Percentiles rank a stretch among this genome's conserved stretches.
Conservation (phyloP, 2,113 vertebrate genomes). For the Morone chrysops region DNA sequence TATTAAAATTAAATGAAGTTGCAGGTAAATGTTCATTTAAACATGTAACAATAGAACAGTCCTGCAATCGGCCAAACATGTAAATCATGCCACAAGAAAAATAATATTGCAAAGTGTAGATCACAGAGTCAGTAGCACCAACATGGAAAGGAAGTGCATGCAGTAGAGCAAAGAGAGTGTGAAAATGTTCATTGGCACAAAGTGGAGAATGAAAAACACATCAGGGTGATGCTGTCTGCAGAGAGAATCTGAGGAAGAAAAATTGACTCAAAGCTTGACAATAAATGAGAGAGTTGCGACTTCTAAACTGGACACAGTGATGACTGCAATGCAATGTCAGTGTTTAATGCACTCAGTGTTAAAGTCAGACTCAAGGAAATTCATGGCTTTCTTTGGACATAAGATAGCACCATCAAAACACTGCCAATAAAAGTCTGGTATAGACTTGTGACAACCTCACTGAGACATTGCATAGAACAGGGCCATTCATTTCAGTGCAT, state of each 20-base stretch:
- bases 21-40: too few species aligned
- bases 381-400: constrained; percentile 6
- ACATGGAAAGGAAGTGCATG: too few species aligned
- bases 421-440: background rate
- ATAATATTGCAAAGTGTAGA: too few species aligned
- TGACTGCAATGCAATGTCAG: constrained; percentile 11
- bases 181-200: background rate
- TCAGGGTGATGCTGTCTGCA: background rate
- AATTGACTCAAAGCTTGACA: constrained; percentile 6
- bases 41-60: too few species aligned
- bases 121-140: too few species aligned
- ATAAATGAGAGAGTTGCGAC: constrained; percentile 5
- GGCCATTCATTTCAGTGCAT: background rate
- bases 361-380: background rate
- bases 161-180: too few species aligned
- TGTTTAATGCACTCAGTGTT: background rate
- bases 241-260: constrained; percentile 8
- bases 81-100: too few species aligned
- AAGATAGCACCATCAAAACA: constrained; percentile 10
- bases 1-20: too few species aligned
- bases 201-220: too few species aligned
- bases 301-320: too few species aligned
- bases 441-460: background rate
- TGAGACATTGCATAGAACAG: background rate
- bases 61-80: too few species aligned